Evolutionary conservation across 1,140 invertebrate species (phyloP).

Genomic region (Delia radicum): DNA sequence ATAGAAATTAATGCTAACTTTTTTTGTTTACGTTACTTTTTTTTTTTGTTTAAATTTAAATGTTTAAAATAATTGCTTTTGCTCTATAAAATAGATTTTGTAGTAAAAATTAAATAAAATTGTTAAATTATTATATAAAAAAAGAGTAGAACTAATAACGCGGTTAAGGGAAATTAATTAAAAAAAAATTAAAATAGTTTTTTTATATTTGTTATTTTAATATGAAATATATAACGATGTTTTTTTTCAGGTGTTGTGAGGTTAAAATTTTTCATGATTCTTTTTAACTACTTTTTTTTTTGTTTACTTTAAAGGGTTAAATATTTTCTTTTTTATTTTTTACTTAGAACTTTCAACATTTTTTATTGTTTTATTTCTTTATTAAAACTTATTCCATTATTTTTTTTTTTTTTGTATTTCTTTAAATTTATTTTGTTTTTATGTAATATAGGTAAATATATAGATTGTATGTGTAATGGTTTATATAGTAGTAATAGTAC

Average conservation of each 20-base stretch:
- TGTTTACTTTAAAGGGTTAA: background rate
- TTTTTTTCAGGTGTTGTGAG: slow-evolving; percentile 19
- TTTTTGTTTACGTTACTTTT: slow-evolving; percentile 22
- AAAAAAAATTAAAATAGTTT: slow-evolving; percentile 22
- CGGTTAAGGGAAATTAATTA: slow-evolving; percentile 20
- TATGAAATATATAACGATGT: slow-evolving; percentile 25
- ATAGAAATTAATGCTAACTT: slow-evolving; percentile 22
- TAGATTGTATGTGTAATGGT: slow-evolving; percentile 10
- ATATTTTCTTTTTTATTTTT: slow-evolving; percentile 19
- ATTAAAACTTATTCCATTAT: background rate
- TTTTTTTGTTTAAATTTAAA: too few species aligned
- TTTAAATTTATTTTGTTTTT: too few species aligned
- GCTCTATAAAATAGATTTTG: slow-evolving; percentile 33
- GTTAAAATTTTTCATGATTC: slow-evolving; percentile 6
- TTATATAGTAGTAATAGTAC: slow-evolving; percentile 17
- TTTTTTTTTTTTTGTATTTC: too few species aligned
- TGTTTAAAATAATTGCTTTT: slow-evolving; percentile 26
- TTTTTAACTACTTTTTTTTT: slow-evolving; percentile 25
- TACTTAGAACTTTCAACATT: slow-evolving; percentile 20
- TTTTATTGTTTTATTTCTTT: slow-evolving; percentile 12
- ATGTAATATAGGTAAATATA: slow-evolving; percentile 20
- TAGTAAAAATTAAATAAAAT: slow-evolving; percentile 34
- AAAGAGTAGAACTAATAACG: background rate
- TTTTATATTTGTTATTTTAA: slow-evolving; percentile 18
- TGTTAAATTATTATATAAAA: slow-evolving; percentile 28